phyloP scores from a whole-genome alignment of 2,888 invertebrate species.

The Ptilodon capucinus region DNA sequence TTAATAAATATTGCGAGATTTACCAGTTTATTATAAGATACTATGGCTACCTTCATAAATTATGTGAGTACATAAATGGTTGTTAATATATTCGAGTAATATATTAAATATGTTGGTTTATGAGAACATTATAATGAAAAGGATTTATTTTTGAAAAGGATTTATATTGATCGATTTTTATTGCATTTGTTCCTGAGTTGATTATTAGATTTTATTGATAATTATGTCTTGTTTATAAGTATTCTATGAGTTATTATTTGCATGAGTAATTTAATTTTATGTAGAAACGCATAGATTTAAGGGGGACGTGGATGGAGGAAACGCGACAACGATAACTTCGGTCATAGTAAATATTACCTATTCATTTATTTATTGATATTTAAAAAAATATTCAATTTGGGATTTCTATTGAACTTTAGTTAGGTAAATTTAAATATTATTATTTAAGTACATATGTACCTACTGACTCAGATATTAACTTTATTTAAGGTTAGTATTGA shows the following conservation, averaged over 20 bases:
- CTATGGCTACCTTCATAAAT: constrained; percentile 74
- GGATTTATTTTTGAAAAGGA: constrained; percentile 56
- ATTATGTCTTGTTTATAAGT: constrained; percentile 68
- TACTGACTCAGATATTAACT: too few species aligned
- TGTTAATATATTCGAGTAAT: constrained; percentile 79
- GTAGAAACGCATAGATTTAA: constrained; percentile 56
- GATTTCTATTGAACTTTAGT: too few species aligned
- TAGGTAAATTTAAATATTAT: not conserved
- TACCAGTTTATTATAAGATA: constrained; percentile 78
- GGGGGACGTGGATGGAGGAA: constrained; percentile 56
- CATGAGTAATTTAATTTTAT: constrained; percentile 71
- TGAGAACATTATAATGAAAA: constrained; percentile 69
- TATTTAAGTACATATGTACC: too few species aligned
- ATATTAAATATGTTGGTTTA: constrained; percentile 72
- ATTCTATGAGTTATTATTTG: constrained; percentile 61
- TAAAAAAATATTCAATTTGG: too few species aligned
- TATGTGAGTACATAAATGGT: constrained; percentile 71
- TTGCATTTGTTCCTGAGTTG: constrained; percentile 83
- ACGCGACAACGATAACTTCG: constrained; percentile 9
- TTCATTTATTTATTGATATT: too few species aligned
- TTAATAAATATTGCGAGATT: constrained; percentile 76
- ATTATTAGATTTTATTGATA: constrained; percentile 77
- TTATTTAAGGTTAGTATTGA: too few species aligned
- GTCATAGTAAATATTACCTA: constrained; percentile 37
- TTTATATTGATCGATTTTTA: constrained; percentile 78